These are phyloP conservation scores for Miniopterus natalensis DNA, from an alignment of 2,113 vertebrate genomes.

Conservation along the genomic window DNA sequence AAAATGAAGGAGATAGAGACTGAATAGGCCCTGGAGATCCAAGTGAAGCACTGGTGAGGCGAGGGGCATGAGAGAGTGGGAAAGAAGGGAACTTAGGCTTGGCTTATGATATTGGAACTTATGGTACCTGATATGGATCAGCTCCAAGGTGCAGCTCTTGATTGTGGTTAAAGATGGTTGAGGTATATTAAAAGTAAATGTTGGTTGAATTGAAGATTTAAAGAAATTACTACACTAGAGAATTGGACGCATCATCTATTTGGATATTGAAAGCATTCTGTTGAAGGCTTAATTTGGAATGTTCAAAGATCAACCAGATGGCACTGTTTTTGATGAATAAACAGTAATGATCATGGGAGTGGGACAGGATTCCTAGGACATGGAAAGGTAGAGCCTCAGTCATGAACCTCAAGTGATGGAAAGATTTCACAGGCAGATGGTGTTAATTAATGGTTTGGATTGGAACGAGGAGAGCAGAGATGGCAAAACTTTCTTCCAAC, in stretches of 20 bases:
- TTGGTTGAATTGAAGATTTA: not conserved
- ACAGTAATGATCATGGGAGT: not conserved
- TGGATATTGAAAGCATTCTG: not conserved
- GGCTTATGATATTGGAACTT: fast-evolving
- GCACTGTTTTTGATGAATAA: not conserved
- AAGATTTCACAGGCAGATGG: not conserved
- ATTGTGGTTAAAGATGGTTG: not conserved
- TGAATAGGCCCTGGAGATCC: not conserved
- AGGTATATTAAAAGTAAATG: not conserved
- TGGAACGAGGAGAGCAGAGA: not conserved
- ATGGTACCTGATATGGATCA: too few species aligned
- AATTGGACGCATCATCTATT: not conserved
- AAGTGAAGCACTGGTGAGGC: not conserved
- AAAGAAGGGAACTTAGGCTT: not conserved
- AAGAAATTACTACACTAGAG: not conserved
- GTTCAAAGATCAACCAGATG: not conserved
- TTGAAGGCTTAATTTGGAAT: not conserved
- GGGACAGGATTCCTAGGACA: not conserved
- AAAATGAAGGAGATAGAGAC: not conserved
- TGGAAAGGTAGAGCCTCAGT: not conserved
- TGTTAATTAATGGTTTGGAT: not conserved
- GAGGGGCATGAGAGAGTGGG: not conserved
- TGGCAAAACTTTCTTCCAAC: not conserved
- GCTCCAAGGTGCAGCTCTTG: not conserved
- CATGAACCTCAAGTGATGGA: not conserved